Percentiles rank a stretch among this genome's conserved stretches.
These are phyloP conservation scores for Brachyhypopomus occidentalis DNA, from an alignment of 2,113 vertebrate genomes.

Conservation along the genomic window DNA sequence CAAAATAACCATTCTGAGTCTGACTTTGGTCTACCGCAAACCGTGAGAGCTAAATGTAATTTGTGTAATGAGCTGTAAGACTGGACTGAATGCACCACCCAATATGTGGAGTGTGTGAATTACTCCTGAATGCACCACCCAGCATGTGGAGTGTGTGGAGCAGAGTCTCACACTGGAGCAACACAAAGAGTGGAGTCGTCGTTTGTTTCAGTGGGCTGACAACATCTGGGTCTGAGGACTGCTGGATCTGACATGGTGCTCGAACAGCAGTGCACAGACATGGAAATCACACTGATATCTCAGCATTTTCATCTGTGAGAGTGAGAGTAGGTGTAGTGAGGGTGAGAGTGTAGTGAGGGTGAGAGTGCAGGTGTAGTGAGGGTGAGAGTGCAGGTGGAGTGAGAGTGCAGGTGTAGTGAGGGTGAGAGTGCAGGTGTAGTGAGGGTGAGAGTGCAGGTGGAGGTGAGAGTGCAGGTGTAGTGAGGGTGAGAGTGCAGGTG, in stretches of 20 bases:
- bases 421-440: slow-evolving; percentile 11
- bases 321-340: slow-evolving; percentile 14
- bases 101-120: no score
- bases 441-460: slow-evolving; percentile 39
- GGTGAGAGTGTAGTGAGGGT: slow-evolving; percentile 30
- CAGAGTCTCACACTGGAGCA: neutral
- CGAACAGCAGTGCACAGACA: no score
- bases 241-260: no score
- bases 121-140: slow-evolving; percentile 10
- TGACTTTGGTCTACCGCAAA: neutral
- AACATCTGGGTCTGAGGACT: no score
- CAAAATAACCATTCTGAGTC: neutral
- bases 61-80: slow-evolving; percentile 23
- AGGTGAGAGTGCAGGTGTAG: slow-evolving; percentile 2
- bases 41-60: slow-evolving; percentile 12
- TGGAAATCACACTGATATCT: no score
- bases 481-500: slow-evolving; percentile 35
- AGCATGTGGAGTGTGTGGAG: neutral
- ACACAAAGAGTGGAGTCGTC: neutral
- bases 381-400: slow-evolving; percentile 24
- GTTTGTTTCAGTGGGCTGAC: neutral
- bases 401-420: neutral
- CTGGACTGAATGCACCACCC: slow-evolving; percentile 16
- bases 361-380: slow-evolving; percentile 10
- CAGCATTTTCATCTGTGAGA: no score